A percentile compares a stretch with the other conserved stretches of the same genome.
phyloP scores from a whole-genome alignment of 2,888 invertebrate species.

The Tuberolachnus salignus region DNA sequence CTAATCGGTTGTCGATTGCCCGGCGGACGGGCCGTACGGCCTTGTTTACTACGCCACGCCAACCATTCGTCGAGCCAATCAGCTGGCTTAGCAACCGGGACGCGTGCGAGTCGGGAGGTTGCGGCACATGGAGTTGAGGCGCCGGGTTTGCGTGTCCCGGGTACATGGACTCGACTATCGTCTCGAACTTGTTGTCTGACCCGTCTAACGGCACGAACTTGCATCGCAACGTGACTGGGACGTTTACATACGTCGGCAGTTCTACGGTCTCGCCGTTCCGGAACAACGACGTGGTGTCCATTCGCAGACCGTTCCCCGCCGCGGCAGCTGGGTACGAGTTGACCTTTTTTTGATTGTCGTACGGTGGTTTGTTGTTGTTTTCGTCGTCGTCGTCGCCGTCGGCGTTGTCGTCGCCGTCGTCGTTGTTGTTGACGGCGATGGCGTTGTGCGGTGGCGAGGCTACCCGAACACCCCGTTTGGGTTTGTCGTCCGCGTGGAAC shows the following conservation, averaged over 20 bases:
- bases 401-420: too few relatives aligned
- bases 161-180: constrained; percentile 38
- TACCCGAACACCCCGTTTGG: constrained; percentile 15
- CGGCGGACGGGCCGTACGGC: constrained; percentile 6
- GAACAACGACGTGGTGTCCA: constrained; percentile 22
- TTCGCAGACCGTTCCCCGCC: background rate
- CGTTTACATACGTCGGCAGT: constrained; percentile 40
- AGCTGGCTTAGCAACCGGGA: constrained; percentile 17
- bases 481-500: background rate
- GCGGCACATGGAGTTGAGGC: background rate
- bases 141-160: constrained; percentile 29
- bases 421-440: too few relatives aligned
- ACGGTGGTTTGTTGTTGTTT: background rate
- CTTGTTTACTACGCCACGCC: constrained; percentile 21
- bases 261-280: constrained; percentile 28
- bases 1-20: background rate
- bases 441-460: background rate
- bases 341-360: background rate
- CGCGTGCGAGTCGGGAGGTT: background rate
- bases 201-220: constrained; percentile 12
- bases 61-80: constrained; percentile 26
- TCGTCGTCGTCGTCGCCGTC: too few relatives aligned
- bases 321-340: background rate
- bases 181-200: constrained; percentile 35
- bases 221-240: constrained; percentile 42